These are phyloP conservation scores for Streptopelia turtur DNA, from an alignment of 2,797 vertebrate genomes.

Conservation along the genomic window DNA sequence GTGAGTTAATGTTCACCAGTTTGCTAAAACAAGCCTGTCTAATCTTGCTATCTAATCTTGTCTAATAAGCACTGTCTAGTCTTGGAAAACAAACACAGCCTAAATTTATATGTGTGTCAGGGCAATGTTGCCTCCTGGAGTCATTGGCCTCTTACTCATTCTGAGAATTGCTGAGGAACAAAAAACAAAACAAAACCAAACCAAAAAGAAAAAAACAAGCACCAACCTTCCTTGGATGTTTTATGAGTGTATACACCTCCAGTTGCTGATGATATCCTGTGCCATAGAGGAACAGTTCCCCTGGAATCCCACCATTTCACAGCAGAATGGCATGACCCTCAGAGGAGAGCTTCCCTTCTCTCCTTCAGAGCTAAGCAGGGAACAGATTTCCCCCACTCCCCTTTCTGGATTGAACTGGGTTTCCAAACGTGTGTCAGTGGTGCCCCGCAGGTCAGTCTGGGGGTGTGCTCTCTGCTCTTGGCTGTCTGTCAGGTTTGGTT, in stretches of 20 bases:
- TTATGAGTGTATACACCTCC: neutral
- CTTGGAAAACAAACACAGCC: neutral
- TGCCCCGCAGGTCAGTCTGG: neutral
- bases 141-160: neutral
- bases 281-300: neutral
- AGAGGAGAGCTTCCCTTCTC: neutral
- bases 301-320: neutral
- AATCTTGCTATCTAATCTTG: neutral
- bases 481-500: neutral
- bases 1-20: neutral
- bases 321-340: accelerated
- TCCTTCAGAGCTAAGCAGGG: neutral
- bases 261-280: neutral
- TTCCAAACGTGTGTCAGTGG: neutral
- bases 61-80: neutral
- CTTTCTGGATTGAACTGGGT: neutral
- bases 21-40: neutral
- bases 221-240: neutral
- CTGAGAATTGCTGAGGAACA: neutral
- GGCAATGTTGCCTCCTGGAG: neutral
- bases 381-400: neutral
- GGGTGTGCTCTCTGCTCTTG: neutral
- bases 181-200: no score
- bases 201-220: neutral
- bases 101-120: neutral